These are phyloP conservation scores for Acridotheres tristis DNA, from an alignment of 2,797 vertebrate species.

Conservation along the genomic window DNA sequence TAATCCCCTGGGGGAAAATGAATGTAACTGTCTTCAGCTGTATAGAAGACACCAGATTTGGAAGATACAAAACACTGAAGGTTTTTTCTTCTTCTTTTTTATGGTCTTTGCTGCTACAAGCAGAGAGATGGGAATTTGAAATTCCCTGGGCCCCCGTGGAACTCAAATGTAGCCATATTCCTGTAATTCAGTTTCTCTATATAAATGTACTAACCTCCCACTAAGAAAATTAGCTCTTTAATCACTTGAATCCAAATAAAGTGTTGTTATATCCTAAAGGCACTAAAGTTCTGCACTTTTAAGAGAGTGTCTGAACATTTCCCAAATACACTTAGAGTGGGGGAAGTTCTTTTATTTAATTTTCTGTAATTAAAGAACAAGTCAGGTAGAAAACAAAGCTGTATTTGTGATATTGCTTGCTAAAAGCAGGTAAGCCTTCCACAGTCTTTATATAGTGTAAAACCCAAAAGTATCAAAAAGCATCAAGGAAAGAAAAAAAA, in stretches of 20 bases:
- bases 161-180: slow-evolving; percentile 46
- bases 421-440: neutral
- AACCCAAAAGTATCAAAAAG: neutral
- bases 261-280: slow-evolving; percentile 44
- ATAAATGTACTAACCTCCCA: slow-evolving; percentile 50
- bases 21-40: slow-evolving; percentile 16
- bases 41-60: slow-evolving; percentile 8
- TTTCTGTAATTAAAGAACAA: slow-evolving; percentile 66
- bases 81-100: neutral
- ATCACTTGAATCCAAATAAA: slow-evolving; percentile 64
- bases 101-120: slow-evolving; percentile 11
- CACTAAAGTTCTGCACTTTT: slow-evolving; percentile 42
- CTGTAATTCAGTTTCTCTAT: slow-evolving; percentile 42
- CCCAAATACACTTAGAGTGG: neutral
- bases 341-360: slow-evolving; percentile 9
- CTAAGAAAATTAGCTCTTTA: slow-evolving; percentile 69
- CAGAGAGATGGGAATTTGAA: slow-evolving; percentile 5
- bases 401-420: neutral
- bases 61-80: neutral
- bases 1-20: slow-evolving; percentile 4
- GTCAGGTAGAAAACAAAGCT: slow-evolving; percentile 51
- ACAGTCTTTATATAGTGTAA: neutral
- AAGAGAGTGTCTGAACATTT: slow-evolving; percentile 33
- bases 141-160: slow-evolving; percentile 20
- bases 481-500: neutral